Conservation (phyloP, 2,797 vertebrate species). For the Loriculus beryllinus region DNA sequence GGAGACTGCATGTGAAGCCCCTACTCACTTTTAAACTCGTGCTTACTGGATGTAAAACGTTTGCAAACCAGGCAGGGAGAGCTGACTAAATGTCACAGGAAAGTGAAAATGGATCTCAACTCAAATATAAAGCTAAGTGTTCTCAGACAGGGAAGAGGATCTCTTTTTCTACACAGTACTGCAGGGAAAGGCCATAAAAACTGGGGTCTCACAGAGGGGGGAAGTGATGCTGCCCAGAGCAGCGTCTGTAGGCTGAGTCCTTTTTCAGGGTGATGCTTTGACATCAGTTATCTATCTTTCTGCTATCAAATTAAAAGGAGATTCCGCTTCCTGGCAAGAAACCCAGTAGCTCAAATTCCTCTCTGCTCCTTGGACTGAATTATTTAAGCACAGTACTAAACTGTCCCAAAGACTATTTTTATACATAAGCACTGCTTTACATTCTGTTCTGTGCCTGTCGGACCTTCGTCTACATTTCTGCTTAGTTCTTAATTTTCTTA, state of each 20-base stretch:
- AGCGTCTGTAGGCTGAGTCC: neutral
- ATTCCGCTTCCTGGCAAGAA: neutral
- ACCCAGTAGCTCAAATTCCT: neutral
- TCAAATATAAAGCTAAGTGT: neutral
- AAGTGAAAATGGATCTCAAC: neutral
- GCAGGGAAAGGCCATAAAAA: neutral
- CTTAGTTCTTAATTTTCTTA: neutral
- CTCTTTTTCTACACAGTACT: neutral
- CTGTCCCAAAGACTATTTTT: neutral
- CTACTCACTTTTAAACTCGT: neutral
- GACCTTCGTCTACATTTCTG: neutral
- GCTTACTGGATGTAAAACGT: neutral
- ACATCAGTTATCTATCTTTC: neutral
- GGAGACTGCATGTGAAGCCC: accelerated
- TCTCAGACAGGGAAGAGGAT: neutral
- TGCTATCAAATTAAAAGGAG: neutral
- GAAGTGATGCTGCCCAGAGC: neutral
- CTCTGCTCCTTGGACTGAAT: neutral
- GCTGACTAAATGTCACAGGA: neutral
- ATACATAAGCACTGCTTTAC: neutral
- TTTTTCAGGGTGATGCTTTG: neutral
- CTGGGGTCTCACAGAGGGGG: neutral
- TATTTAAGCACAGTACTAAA: neutral
- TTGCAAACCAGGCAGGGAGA: neutral
- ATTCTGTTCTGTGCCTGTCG: neutral